phyloP scores from a whole-genome alignment of 2,797 vertebrate species.

The Zenarchopterus dispar region DNA sequence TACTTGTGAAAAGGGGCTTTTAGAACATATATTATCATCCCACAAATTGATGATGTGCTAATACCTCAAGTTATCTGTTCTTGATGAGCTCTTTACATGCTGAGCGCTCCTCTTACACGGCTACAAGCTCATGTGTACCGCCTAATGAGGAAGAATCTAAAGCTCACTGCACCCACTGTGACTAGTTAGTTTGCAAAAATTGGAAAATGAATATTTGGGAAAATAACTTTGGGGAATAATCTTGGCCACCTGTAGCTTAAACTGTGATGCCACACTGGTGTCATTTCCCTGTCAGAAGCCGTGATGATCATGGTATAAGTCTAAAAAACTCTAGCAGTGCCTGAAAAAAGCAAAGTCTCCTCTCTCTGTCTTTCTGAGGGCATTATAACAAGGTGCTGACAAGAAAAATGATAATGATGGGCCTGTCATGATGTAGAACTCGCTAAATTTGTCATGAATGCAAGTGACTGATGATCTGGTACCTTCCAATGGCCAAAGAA shows the following conservation, averaged over 20 bases:
- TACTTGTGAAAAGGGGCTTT: too few species aligned
- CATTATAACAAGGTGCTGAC: constrained; percentile 77
- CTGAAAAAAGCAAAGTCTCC: constrained; percentile 33
- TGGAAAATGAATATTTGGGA: too few species aligned
- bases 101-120: not conserved
- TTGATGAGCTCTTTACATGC: not conserved
- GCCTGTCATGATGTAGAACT: constrained; percentile 72
- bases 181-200: not conserved
- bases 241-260: constrained; percentile 7
- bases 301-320: constrained; percentile 15
- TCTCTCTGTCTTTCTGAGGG: constrained; percentile 46
- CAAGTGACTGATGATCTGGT: constrained; percentile 74
- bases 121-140: not conserved
- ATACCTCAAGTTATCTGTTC: not conserved
- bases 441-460: constrained; percentile 73
- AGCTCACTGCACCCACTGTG: not conserved
- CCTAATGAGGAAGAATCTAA: not conserved
- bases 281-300: constrained; percentile 31
- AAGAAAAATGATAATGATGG: constrained; percentile 84
- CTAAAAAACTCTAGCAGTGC: constrained; percentile 36
- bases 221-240: not conserved
- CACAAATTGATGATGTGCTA: not conserved
- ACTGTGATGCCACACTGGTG: constrained; percentile 12
- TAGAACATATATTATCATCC: not conserved
- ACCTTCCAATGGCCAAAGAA: constrained; percentile 60